A percentile compares a stretch with the other conserved stretches of the same genome.
phyloP scores from a whole-genome alignment of 2,888 invertebrate genomes.

The Argyresthia goedartella region DNA sequence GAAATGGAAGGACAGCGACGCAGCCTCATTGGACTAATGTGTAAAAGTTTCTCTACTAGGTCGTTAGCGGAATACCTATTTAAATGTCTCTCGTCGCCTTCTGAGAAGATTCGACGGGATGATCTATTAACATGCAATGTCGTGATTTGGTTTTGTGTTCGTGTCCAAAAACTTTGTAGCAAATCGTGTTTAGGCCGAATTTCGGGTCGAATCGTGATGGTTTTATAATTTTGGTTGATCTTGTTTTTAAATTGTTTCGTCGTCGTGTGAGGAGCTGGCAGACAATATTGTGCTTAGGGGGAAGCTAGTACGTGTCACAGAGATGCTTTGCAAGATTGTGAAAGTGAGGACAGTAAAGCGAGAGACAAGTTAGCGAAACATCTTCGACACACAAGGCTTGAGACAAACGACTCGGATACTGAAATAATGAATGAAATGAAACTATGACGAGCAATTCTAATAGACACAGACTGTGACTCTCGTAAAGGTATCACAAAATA shows the following conservation, averaged over 20 bases:
- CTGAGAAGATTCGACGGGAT: conserved; percentile 65
- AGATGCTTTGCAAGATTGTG: conserved; percentile 48
- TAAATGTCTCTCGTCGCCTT: conserved; percentile 32
- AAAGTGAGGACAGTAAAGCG: conserved; percentile 53
- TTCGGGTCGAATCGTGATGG: conserved; percentile 32
- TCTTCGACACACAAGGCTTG: conserved; percentile 1
- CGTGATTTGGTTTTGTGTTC: conserved; percentile 52
- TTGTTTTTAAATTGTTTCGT: conserved; percentile 28
- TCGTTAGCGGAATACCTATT: too few relatives aligned
- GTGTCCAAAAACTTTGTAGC: conserved; percentile 23
- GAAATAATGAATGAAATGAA: conserved; percentile 65
- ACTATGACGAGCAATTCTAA: conserved; percentile 67
- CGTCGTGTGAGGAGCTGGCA: conserved; percentile 36
- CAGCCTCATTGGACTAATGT: too few relatives aligned
- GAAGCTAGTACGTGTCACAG: conserved; percentile 58
- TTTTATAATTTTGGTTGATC: background rate
- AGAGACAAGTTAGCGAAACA: conserved; percentile 31
- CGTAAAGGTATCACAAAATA: conserved; percentile 71
- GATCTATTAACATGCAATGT: conserved; percentile 68
- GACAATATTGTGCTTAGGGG: conserved; percentile 45
- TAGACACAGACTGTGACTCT: conserved; percentile 58
- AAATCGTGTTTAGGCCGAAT: conserved; percentile 49
- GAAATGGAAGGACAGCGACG: too few relatives aligned
- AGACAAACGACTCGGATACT: conserved; percentile 43
- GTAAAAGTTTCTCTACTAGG: too few relatives aligned